A percentile compares a stretch with the other conserved stretches of the same genome.
Evolutionary conservation across 2,113 vertebrate genomes (phyloP).

Genomic region (Orientallactaga bullata): DNA sequence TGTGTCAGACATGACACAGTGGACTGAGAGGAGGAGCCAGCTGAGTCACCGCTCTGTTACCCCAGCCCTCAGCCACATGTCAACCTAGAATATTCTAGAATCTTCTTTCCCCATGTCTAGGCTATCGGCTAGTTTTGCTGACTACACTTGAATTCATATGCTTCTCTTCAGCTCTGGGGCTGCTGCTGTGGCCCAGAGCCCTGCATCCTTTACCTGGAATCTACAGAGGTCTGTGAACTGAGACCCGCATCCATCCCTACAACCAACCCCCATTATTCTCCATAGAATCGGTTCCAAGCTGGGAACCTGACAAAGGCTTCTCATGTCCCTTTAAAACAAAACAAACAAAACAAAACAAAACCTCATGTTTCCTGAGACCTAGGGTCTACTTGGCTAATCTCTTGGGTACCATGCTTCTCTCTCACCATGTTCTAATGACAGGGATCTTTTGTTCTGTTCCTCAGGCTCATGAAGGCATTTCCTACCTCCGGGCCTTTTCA

Average conservation of each 20-base stretch:
- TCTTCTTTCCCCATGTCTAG: background rate
- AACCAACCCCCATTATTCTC: no score
- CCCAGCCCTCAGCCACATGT: background rate
- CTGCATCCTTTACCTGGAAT: background rate
- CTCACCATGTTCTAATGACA: background rate
- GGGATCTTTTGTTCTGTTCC: background rate
- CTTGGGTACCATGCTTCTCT: background rate
- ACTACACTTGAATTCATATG: background rate
- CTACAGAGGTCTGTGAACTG: background rate
- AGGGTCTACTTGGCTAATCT: background rate
- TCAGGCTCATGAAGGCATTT: background rate
- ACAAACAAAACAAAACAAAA: no score
- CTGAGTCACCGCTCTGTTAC: background rate
- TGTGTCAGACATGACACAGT: background rate
- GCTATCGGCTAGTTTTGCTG: background rate
- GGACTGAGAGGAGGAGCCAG: background rate
- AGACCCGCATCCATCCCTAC: no score
- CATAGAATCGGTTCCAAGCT: background rate
- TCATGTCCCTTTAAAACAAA: background rate
- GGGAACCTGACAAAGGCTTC: background rate
- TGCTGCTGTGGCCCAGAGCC: no score
- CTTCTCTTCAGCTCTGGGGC: background rate
- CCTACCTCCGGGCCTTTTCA: slow-evolving; percentile 5
- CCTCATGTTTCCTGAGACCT: background rate
- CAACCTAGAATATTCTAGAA: background rate